Base-by-base conservation (phyloP, 2,113 vertebrate species). In the Excalfactoria chinensis region DNA sequence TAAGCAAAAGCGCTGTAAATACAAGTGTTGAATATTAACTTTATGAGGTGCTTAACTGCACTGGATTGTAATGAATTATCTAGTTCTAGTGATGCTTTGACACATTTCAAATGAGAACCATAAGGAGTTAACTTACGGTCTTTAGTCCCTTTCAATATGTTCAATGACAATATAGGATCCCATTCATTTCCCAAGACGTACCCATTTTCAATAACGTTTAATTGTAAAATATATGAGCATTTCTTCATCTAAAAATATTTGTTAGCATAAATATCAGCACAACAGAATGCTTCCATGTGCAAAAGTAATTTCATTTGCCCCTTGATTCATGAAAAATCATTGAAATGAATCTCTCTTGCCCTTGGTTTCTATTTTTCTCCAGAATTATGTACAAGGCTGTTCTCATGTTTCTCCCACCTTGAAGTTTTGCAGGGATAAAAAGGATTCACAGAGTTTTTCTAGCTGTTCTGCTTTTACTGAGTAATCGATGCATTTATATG, bases 11-110 rank as follows among this genome's bases (percentile, higher is more conserved):
- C 93, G 93, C 71, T 95, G 93, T 82, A 96, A 92, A 88, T 90
- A 94, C 85, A 84, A 93, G 93, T 92, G 95, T 88, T 95, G 95
- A 97, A 97, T 97, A 96, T 93, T 95, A 93, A 96, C 94, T 97
- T 98, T 98, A 98, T 95, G 97, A 98, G 97, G 97, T 96, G 94
- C 95, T 97, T 97, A 97, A 97, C 78, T 96, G 93, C 81, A 90
- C 78, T 80, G 88, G 93, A 96, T 96, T 96, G 95, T 96, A 97
- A 95, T 97, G 97, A 98, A 97, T 97, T 97, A 97, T 98, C 97
- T 97, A 93, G 87, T 97, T 98, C 93, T 91, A 89, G 95, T 34
- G 86, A 97, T 94, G 95, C 95, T 97, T 96, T 97, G 96, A 93
- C 94, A 95, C 92, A 94, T 96, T 97, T 93, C 89, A 97, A 97